Base-by-base conservation (phyloP, 2,888 invertebrate species). In the Eucriotettix oculatus region DNA sequence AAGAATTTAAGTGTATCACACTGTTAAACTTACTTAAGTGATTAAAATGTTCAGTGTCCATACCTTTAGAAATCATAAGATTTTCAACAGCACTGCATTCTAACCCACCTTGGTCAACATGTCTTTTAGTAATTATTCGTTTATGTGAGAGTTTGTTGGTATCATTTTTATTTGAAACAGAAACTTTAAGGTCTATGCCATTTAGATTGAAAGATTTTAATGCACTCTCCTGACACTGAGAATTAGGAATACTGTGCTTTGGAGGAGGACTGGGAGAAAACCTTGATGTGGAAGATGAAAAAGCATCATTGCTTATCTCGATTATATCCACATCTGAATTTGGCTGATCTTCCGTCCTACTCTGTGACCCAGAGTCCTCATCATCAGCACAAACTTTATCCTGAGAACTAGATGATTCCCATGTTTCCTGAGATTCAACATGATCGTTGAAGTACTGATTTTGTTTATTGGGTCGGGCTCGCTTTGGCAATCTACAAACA, bases 341-440 rank as follows among this genome's bases (percentile, higher is more conserved):
- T 5, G 44, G 52, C 41, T 56, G 57, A 44, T 60, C 59, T 55
- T 63, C 62, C 40, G 55, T 41, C 41, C 55, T 59, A 43, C 59
- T 58, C 40, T 54, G 56, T 16, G 57, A 40, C 11, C 54, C 43
- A 42, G 57, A 61, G 11, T 62, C 64, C 11, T 64, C 64, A 58
- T 60, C 62, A 54, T 61, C 61, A 44, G 58, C 60, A 54, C 60
- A 58, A 48, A 56, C 57, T 48, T 61, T 64, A 17, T 63, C 63
- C 40, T 59, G 59, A 40, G 64, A 64, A 56, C 61, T 64, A 2
- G 64, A 61, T 14, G 62, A 62, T 17, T 64, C 64, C 64, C 64
- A 64, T 1, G 61, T 56, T 16, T 64, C 64, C 48, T 61, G 61
- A 3, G 64, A 61, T 48, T 64, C 63, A 43, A 60, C 43, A 42